Conservation (phyloP, 1,140 invertebrate species). For the Megathymus violae region DNA sequence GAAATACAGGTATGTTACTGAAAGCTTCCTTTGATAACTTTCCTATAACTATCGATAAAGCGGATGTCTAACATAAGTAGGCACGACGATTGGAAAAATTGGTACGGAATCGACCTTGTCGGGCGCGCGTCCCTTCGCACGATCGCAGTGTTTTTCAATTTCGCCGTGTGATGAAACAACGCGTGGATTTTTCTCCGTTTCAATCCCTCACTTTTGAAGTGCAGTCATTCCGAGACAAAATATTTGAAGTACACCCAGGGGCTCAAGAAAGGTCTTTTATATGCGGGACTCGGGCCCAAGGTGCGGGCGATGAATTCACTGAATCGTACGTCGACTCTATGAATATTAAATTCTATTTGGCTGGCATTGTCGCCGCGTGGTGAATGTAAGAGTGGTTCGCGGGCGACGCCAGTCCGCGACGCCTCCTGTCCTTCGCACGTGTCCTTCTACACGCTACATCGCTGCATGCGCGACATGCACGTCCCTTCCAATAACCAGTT, state of each 20-base stretch:
- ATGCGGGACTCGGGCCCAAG: slow-evolving; percentile 77
- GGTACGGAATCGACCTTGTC: slow-evolving; percentile 52
- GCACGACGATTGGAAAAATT: slow-evolving; percentile 46
- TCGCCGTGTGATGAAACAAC: slow-evolving; percentile 70
- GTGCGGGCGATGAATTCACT: slow-evolving; percentile 80
- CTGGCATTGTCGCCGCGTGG: slow-evolving; percentile 71
- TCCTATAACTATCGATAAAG: background rate
- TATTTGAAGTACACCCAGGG: slow-evolving; percentile 78
- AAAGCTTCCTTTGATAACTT: background rate
- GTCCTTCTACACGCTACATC: slow-evolving; percentile 30
- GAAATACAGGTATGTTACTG: slow-evolving; percentile 83
- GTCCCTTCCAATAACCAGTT: slow-evolving; percentile 2
- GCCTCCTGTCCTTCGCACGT: slow-evolving; percentile 36
- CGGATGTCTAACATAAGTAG: slow-evolving; percentile 1
- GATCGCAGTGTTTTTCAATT: slow-evolving; percentile 72
- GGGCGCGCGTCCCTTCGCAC: slow-evolving; percentile 51
- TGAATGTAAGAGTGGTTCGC: slow-evolving; percentile 68
- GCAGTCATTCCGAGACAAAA: slow-evolving; percentile 74
- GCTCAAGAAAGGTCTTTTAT: slow-evolving; percentile 79
- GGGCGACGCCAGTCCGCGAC: slow-evolving; percentile 38
- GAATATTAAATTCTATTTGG: slow-evolving; percentile 83
- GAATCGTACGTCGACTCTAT: slow-evolving; percentile 81
- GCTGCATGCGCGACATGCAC: slow-evolving; percentile 20
- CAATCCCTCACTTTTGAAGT: slow-evolving; percentile 69
- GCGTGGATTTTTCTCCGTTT: slow-evolving; percentile 66